phyloP scores from a whole-genome alignment of 2,797 vertebrate genomes.

The Macropus fuliginosus region DNA sequence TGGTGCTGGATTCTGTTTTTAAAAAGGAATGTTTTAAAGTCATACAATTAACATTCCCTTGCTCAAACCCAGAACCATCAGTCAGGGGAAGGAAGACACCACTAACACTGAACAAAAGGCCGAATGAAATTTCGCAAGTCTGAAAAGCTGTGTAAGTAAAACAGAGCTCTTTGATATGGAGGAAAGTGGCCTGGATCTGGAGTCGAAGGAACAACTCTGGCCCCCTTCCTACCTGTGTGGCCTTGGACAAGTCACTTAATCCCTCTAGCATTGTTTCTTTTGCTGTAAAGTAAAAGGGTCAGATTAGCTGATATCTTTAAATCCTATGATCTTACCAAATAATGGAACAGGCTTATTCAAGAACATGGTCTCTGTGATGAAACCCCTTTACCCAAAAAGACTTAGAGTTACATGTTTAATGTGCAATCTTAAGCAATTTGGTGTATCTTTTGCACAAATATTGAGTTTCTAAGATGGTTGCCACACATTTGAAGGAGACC shows the following conservation, averaged over 20 bases:
- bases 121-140: neutral
- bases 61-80: neutral
- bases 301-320: conserved; percentile 9
- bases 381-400: neutral
- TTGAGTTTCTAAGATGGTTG: neutral
- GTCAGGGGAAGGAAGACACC: neutral
- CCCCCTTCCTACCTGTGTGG: neutral
- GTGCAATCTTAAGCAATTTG: neutral
- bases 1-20: neutral
- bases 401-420: neutral
- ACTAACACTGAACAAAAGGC: neutral
- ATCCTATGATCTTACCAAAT: neutral
- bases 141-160: neutral
- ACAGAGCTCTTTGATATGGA: neutral
- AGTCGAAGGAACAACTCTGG: neutral
- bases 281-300: neutral
- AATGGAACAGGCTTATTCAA: neutral
- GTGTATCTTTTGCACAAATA: neutral
- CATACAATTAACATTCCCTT: neutral
- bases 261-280: neutral
- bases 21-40: conserved; percentile 6
- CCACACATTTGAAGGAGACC: neutral
- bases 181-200: neutral
- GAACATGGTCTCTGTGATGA: neutral
- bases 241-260: neutral